Percentiles rank a stretch among this genome's conserved stretches.
Conservation (phyloP, 2,113 vertebrate genomes). For the Cinclus cinclus region DNA sequence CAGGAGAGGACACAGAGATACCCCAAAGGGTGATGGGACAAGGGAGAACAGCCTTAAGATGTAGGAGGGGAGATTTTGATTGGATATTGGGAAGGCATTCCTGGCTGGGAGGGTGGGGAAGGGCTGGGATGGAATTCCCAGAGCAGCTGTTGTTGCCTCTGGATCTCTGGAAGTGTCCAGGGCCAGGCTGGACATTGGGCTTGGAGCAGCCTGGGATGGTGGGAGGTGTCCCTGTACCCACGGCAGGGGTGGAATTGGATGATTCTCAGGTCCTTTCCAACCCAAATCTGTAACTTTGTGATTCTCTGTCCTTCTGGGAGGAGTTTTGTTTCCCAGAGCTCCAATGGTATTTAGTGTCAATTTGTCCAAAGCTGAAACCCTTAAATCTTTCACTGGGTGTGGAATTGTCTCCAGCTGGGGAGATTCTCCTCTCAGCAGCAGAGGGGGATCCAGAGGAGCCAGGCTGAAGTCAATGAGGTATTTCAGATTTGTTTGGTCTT, state of each 20-base stretch:
- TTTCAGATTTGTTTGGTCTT: neutral
- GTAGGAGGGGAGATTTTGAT: neutral
- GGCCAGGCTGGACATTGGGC: neutral
- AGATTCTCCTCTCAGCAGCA: neutral
- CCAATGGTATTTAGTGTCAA: neutral
- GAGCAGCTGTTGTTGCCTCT: neutral
- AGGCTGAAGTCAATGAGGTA: neutral
- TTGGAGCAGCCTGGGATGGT: accelerated
- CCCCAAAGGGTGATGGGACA: neutral
- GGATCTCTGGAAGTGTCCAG: neutral
- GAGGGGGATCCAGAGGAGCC: neutral
- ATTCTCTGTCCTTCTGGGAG: neutral
- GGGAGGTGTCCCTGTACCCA: neutral
- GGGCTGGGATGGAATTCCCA: neutral
- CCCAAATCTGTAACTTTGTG: no score
- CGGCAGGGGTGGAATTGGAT: accelerated
- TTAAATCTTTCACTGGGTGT: neutral
- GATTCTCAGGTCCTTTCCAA: neutral
- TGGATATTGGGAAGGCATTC: neutral
- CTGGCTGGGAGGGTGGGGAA: accelerated
- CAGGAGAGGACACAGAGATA: neutral
- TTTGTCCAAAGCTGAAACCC: neutral
- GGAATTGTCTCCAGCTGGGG: neutral
- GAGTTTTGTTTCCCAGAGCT: neutral
- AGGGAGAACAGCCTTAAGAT: neutral